phyloP scores from a whole-genome alignment of 2,888 invertebrate genomes.

The Scotopteryx bipunctaria region DNA sequence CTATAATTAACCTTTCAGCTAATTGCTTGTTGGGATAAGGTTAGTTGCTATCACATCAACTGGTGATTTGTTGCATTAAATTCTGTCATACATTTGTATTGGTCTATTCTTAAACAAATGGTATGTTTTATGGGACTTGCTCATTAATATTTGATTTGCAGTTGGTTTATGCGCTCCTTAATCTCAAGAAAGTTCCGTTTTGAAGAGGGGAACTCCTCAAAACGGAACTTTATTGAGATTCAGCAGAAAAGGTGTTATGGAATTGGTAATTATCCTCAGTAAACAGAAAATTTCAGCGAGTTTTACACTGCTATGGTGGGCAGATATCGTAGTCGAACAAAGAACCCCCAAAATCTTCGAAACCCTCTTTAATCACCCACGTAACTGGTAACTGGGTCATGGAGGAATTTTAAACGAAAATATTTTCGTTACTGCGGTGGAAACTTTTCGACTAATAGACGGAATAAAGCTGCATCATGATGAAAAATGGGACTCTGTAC shows the following conservation, averaged over 20 bases:
- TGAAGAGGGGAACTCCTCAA: too few species aligned
- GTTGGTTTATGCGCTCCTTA: too few species aligned
- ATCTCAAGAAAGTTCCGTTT: too few species aligned
- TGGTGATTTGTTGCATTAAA: too few species aligned
- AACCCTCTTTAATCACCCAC: slow-evolving; percentile 1
- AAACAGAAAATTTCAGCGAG: not conserved
- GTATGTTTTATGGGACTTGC: too few species aligned
- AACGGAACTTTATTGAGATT: too few species aligned
- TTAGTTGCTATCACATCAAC: too few species aligned
- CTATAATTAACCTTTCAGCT: slow-evolving; percentile 18
- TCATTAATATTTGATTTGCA: too few species aligned
- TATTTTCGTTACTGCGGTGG: not conserved
- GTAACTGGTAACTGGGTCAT: slow-evolving; percentile 1
- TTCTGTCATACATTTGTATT: too few species aligned
- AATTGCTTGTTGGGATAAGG: slow-evolving; percentile 17
- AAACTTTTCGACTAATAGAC: not conserved
- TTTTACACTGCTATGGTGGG: not conserved
- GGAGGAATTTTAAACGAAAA: not conserved
- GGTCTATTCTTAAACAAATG: too few species aligned
- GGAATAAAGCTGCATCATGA: not conserved
- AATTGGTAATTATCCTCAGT: too few species aligned
- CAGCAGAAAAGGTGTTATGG: too few species aligned
- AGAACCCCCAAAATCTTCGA: not conserved
- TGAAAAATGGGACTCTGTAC: not conserved
- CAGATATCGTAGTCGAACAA: not conserved